Percentiles rank a stretch among this genome's conserved stretches.
Conservation (phyloP, 2,797 vertebrate species). For the Nannoperca australis region DNA sequence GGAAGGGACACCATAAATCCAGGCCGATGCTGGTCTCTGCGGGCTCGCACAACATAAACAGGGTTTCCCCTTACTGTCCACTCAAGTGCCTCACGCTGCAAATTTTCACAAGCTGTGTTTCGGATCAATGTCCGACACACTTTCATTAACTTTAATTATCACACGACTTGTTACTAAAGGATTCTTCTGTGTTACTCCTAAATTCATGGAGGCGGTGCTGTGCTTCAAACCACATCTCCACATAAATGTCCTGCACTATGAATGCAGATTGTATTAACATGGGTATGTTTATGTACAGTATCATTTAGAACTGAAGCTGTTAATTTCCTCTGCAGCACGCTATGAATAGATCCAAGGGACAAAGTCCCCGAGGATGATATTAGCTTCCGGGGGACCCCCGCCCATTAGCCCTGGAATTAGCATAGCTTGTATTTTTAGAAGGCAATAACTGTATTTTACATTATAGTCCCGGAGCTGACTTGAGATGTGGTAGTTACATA, state of each 20-base stretch:
- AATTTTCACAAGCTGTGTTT: slow-evolving; percentile 20
- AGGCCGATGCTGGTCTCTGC: slow-evolving; percentile 50
- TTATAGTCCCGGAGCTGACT: slow-evolving; percentile 33
- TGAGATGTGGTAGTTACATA: slow-evolving; percentile 49
- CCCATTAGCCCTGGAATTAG: slow-evolving; percentile 51
- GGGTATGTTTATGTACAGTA: slow-evolving; percentile 12
- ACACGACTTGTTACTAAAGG: not conserved
- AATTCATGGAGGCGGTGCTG: not conserved
- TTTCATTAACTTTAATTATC: slow-evolving; percentile 3
- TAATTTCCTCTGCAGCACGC: slow-evolving; percentile 35
- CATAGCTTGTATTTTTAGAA: slow-evolving; percentile 65
- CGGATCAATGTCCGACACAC: slow-evolving; percentile 6
- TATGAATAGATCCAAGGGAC: slow-evolving; percentile 51
- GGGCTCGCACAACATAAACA: slow-evolving; percentile 51
- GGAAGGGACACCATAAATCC: slow-evolving; percentile 64
- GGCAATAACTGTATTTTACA: slow-evolving; percentile 54
- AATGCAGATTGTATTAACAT: slow-evolving; percentile 10
- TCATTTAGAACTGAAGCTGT: slow-evolving; percentile 27
- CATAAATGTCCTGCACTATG: slow-evolving; percentile 1
- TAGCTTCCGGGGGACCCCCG: slow-evolving; percentile 42
- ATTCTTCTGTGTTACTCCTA: not conserved
- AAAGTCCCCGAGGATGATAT: slow-evolving; percentile 43
- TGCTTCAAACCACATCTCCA: not conserved
- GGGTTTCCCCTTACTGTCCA: slow-evolving; percentile 26
- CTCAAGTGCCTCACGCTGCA: slow-evolving; percentile 6